Evolutionary conservation across 2,888 invertebrate genomes (phyloP), one percentile per base, ranked within the genome.

Genomic region (Pammene fasciana): DNA sequence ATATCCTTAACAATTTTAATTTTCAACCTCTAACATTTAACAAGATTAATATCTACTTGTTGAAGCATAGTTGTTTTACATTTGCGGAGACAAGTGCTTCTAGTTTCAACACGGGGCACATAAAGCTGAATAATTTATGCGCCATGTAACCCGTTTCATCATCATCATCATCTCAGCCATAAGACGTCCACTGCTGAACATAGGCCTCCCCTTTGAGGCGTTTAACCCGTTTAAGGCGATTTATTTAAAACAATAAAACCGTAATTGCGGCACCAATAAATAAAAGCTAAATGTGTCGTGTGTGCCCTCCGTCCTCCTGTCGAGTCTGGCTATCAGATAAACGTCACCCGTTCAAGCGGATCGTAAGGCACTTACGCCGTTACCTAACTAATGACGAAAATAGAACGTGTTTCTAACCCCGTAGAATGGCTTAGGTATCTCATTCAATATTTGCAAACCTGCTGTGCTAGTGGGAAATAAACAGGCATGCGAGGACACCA

Each of bases 391-490:
- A 9, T 6, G 16, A 41, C 5, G 50, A 10, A 38, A 41, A 50
- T 41, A 50, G 48, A 38, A 66, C 65, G 65, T 66, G 65, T 41
- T 57, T 5, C 48, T 14, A 14, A 7, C 41, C 38, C 43, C 45
- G 13, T 52, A 45, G 52, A 52, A 41, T 41, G 59, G 66, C 43
- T 67, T 59, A 59, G 55, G 11, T n/a, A 16, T 62, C 66, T 50
- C 43, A 50, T 59, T 46, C 52, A 67, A 59, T 67, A 52, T 67
- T 67, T 67, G 43, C 45, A 18, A 50, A 59, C 38, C 62, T 59
- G 55, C 46, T 26, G 18, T 14, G 43, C 48, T 36, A 45, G 66
- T 50, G 41, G 57, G 1, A 36, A 59, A 60, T 50, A 57, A 59
- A 48, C 18, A 57, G 57, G 43, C 16, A 64, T 11, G 34, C 7